These are phyloP conservation scores for Gymnobelideus leadbeateri DNA, from an alignment of 2,113 vertebrate genomes.

Conservation along the genomic window DNA sequence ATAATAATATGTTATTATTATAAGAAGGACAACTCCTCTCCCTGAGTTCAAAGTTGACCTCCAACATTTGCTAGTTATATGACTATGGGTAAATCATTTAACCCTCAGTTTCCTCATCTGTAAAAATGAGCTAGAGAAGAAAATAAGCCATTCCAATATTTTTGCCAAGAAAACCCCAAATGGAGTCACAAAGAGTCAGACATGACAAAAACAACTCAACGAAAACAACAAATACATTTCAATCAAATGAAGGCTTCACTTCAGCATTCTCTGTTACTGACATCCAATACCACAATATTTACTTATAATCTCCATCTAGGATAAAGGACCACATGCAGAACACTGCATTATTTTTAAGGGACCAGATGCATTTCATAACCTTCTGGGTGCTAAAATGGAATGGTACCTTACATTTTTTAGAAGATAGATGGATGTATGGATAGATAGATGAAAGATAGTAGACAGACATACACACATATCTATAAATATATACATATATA, in stretches of 20 bases:
- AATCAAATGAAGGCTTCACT: neutral
- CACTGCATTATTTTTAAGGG: neutral
- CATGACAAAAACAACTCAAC: neutral
- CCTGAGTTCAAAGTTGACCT: neutral
- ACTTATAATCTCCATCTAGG: neutral
- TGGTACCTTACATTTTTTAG: neutral
- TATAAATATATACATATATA: no score
- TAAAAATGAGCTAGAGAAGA: neutral
- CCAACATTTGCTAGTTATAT: neutral
- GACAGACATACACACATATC: no score
- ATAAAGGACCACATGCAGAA: neutral
- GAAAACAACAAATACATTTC: neutral
- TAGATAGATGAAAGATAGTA: no score
- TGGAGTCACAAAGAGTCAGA: neutral
- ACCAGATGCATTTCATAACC: neutral
- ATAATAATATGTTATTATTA: neutral
- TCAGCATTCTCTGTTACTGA: neutral
- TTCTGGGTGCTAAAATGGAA: neutral
- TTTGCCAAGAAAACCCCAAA: neutral
- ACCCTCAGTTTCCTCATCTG: neutral
- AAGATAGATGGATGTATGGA: no score
- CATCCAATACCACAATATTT: neutral
- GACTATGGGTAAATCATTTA: neutral
- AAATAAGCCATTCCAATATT: neutral
- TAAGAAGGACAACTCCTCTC: neutral